Percentiles rank a stretch among this genome's conserved stretches.
phyloP scores from a whole-genome alignment of 2,888 invertebrate genomes.

The Pristionchus entomophagus region DNA sequence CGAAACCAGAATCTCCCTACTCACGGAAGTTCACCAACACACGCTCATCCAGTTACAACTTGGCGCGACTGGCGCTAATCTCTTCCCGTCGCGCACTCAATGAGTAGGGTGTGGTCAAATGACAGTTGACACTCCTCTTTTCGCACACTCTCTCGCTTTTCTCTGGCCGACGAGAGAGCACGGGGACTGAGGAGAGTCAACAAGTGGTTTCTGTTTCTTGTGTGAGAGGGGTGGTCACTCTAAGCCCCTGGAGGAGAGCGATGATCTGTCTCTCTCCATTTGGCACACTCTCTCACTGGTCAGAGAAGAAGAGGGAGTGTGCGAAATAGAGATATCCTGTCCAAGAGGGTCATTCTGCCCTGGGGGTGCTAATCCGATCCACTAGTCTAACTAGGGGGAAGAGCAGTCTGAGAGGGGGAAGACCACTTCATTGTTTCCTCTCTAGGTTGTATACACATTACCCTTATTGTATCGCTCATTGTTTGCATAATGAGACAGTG shows the following conservation, averaged over 20 bases:
- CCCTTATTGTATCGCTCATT: background rate
- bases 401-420: background rate
- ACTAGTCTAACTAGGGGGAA: background rate
- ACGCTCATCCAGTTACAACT: background rate
- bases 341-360: background rate
- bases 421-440: conserved; percentile 14
- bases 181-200: background rate
- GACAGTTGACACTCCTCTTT: background rate
- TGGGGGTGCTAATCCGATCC: conserved; percentile 13
- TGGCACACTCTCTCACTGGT: too few species aligned
- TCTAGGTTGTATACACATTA: background rate
- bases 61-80: background rate
- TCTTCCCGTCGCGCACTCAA: background rate
- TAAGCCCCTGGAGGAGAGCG: background rate
- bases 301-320: too few species aligned
- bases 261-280: background rate
- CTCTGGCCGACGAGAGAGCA: background rate
- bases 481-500: conserved; percentile 1
- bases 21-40: too few species aligned
- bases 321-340: too few species aligned
- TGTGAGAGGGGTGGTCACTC: background rate
- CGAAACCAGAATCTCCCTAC: background rate
- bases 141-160: background rate
- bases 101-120: background rate
- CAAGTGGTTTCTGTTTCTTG: conserved; percentile 18